Evolutionary conservation across 2,888 invertebrate genomes (phyloP).

Genomic region (Eilema sororculum): DNA sequence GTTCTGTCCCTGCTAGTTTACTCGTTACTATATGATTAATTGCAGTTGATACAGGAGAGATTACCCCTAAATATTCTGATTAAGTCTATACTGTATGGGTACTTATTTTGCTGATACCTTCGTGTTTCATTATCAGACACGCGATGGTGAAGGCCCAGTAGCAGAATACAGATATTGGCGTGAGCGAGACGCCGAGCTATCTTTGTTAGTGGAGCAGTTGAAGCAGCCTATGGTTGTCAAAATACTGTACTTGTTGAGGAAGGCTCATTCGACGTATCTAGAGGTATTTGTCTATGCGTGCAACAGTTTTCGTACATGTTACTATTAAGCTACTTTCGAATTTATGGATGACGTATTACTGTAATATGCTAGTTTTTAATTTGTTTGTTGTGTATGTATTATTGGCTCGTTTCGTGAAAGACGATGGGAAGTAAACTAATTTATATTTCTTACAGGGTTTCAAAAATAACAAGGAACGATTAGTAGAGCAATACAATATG

Average conservation of each 20-base stretch:
- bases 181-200: slow-evolving; percentile 92
- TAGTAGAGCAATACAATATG: slow-evolving; percentile 89
- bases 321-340: too few species aligned
- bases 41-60: too few species aligned
- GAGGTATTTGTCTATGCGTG: slow-evolving; percentile 61
- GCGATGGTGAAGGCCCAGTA: slow-evolving; percentile 92
- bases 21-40: too few species aligned
- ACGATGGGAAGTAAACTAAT: neutral
- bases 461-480: slow-evolving; percentile 86
- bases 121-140: slow-evolving; percentile 62
- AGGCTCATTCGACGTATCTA: slow-evolving; percentile 83
- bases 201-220: slow-evolving; percentile 93
- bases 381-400: too few species aligned
- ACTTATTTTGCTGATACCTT: neutral
- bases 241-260: slow-evolving; percentile 87
- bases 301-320: too few species aligned
- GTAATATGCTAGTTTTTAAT: too few species aligned
- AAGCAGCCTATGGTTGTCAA: slow-evolving; percentile 90
- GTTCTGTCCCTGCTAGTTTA: too few species aligned
- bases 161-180: slow-evolving; percentile 96
- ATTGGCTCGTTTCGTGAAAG: neutral
- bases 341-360: too few species aligned
- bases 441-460: slow-evolving; percentile 87
- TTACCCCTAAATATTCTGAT: neutral
- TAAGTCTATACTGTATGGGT: too few species aligned